These are phyloP conservation scores for Myripristis jacobus DNA, from an alignment of 2,797 vertebrate species.

Conservation along the genomic window DNA sequence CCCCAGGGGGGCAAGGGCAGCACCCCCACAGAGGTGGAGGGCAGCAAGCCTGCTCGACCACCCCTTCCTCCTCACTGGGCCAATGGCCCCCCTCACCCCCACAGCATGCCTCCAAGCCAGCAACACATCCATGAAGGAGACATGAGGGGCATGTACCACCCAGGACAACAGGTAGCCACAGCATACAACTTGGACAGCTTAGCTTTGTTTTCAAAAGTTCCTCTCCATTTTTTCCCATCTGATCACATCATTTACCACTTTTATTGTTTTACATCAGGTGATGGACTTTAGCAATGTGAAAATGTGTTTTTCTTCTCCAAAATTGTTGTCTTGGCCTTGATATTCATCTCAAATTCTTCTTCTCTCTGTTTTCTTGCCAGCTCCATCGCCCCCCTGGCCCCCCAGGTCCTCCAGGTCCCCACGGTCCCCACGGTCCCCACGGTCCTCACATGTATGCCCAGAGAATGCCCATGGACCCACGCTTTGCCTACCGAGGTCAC, in stretches of 20 bases:
- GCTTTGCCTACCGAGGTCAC: constrained; percentile 83
- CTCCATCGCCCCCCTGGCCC: constrained; percentile 77
- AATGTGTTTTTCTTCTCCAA: not conserved
- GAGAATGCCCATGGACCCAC: constrained; percentile 85
- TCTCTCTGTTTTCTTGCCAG: constrained; percentile 38
- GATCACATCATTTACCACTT: not conserved
- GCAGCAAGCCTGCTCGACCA: constrained; percentile 55
- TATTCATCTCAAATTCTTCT: constrained; percentile 10
- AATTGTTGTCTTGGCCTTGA: not conserved
- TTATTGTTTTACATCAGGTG: not conserved
- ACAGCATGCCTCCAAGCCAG: constrained; percentile 74
- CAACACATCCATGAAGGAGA: constrained; percentile 75
- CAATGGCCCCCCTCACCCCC: constrained; percentile 75
- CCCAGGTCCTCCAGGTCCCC: too few species aligned
- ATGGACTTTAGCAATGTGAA: not conserved
- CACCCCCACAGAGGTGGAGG: constrained; percentile 70
- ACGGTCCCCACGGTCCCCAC: too few species aligned
- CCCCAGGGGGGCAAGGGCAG: constrained; percentile 76
- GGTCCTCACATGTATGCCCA: constrained; percentile 86
- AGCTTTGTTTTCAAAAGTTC: not conserved
- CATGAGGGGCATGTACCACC: constrained; percentile 78
- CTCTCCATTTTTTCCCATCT: not conserved
- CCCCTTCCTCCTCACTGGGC: constrained; percentile 72
- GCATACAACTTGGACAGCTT: too few species aligned
- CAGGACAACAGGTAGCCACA: constrained; percentile 78